Evolutionary conservation across 2,888 invertebrate genomes (phyloP), one percentile per base, ranked within the genome.

Genomic region (Saturnia japonica): DNA sequence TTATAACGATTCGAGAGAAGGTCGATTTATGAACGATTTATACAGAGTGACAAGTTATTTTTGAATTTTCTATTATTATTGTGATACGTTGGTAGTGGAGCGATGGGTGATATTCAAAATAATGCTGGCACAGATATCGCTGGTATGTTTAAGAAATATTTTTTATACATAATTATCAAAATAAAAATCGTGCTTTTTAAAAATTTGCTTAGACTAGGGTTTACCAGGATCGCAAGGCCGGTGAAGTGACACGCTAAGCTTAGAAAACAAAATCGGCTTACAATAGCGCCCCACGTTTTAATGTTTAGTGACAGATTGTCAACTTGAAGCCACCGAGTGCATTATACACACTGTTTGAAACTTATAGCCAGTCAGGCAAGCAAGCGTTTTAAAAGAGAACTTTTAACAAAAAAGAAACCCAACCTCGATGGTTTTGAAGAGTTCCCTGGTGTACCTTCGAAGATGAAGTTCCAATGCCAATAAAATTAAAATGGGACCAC

Each of bases 51-150:
- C 75, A 78, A 77, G 76, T 80, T 78, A 74, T 74, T 76, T 74
- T 77, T 72, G 57, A 25, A 25, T 57, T 25, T 57, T 57, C 57
- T 57, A 57, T 28, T 28, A 72, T 71, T 76, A 67, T 77, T 78
- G 69, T 71, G 72, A 71, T 71, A 71, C 73, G 75, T 71, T 75
- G 74, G 72, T 71, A 70, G 70, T 69, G 68, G 72, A 72, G 75
- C 71, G 69, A 89, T 89, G 88, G 82, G 79, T 67, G 85, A 87
- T 71, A 79, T 82, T 72, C 78, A 81, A 77, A 76, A 77, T 72
- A 72, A 72, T 57, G 74, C 72, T 51, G 81, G 73, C 71, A 82
- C 78, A 72, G 80, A 80, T 69, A 71, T 71, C 54, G 76, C 74
- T 75, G 80, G 77, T 74, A 74, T 76, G 70, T 80, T 73, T 77